Evolutionary conservation across 1,140 invertebrate species (phyloP), one percentile per base, ranked within the genome.

Genomic region (Eurosta solidaginis): DNA sequence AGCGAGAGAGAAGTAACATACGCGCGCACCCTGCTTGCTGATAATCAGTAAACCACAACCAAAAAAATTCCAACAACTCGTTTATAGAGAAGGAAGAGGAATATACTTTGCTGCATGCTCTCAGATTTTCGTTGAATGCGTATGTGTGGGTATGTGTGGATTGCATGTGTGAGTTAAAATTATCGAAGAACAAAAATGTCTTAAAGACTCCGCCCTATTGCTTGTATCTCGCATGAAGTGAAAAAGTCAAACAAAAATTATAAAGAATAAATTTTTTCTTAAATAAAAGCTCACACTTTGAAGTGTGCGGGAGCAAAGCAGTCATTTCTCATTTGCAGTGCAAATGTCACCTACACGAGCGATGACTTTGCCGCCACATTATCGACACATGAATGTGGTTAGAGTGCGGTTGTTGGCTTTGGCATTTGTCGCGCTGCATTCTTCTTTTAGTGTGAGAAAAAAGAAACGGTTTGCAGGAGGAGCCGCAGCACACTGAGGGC

Each of bases 141-240:
- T 68, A 5, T 47, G 12, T 47, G 4, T 1, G n/a, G n/a, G 59
- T 20, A 33, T 59, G 27, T n/a, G 54, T n/a, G 45, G 29, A 27
- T 29, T 33, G 12, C n/a, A 5, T n/a, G 29, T n/a, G n/a, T 1
- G 59, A 20, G n/a, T n/a, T n/a, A n/a, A n/a, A n/a, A n/a, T n/a
- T n/a, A n/a, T n/a, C n/a, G n/a, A n/a, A n/a, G n/a, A n/a, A n/a
- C n/a, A 45, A 45, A 45, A 74, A 12, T 14, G 1, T 6, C 10
- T 9, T 25, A 17, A 74, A 74, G 73, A 74, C 73, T 74, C 73
- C 73, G 73, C 73, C 73, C 73, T 47, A 3, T 45, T 74, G 44
- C 59, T 40, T 68, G 29, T 33, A 29, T 17, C 33, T 59, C 27
- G 14, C 12, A 2, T 12, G 1, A n/a, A 25, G 25, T 22, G 49